Base-by-base conservation (phyloP, 2,888 invertebrate genomes). In the Scrobipalpa atriplicella region DNA sequence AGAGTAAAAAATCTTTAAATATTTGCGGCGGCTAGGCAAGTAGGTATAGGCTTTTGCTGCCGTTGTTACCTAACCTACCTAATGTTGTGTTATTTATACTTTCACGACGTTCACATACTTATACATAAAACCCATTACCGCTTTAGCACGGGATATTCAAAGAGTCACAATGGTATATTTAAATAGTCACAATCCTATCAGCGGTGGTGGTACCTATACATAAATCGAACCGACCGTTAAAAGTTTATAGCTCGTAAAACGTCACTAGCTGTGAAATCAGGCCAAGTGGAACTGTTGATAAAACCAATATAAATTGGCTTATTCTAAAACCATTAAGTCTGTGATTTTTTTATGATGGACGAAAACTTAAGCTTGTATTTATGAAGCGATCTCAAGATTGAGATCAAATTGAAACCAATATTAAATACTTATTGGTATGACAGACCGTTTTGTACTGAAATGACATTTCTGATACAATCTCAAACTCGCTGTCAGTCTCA, bases 211-310 rank as follows among this genome's bases (percentile, higher is more conserved):
- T 64, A 52, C 52, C 43, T 39, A 47, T 64, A 52, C 52, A 54
- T 39, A 47, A 54, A 39, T 61, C 43, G 41, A 47, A 70, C 71
- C 69, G 75, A 81, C 77, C 70, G 71, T 71, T 75, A 80, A 79
- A 81, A 83, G 78, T 73, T 77, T 83, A 86, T 80, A 69, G 78
- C 58, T 75, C 76, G 79, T 85, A 83, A 84, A 83, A 76, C 71
- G 75, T 75, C 74, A 71, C 74, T 75, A 73, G 72, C 71, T 78
- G 77, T 77, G 75, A 79, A 83, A 84, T 81, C 78, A 77, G 78
- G 75, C 75, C 79, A 72, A 75, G 78, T 74, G 75, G 73, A 72
- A 70, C 69, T 67, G 70, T 65, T 69, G 66, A 70, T 72, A 72
- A 19, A 38, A 38, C 52, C 8, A 54, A 19, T n/a, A 38, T 64